phyloP scores from a whole-genome alignment of 2,113 vertebrate genomes.

The Azemiops feae region DNA sequence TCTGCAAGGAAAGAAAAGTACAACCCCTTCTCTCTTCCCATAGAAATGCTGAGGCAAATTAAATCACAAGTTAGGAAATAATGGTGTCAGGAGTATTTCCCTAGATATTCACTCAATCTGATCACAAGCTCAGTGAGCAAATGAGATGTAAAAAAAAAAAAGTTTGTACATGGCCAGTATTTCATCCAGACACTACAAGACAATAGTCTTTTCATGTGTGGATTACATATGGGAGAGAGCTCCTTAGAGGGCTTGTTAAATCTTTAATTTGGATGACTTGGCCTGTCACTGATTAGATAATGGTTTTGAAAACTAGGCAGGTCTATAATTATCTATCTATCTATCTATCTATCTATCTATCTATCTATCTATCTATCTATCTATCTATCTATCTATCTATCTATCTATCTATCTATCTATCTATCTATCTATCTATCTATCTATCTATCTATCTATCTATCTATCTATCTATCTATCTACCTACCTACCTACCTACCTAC shows the following conservation, averaged over 20 bases:
- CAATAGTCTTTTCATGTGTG: constrained; percentile 1
- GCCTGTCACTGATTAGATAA: constrained; percentile 67
- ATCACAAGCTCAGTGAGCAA: constrained; percentile 15
- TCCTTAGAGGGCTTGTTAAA: constrained; percentile 65
- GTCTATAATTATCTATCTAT: constrained; percentile 58
- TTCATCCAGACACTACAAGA: constrained; percentile 40
- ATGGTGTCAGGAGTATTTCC: constrained; percentile 43
- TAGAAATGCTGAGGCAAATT: constrained; percentile 5
- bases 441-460: no score
- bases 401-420: no score
- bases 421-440: no score
- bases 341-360: no score
- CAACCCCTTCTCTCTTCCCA: not conserved
- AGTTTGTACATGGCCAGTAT: constrained; percentile 36
- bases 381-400: no score
- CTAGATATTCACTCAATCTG: constrained; percentile 4
- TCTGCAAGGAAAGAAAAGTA: not conserved
- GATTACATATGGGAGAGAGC: constrained; percentile 39
- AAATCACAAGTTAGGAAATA: constrained; percentile 34
- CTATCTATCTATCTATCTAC: no score
- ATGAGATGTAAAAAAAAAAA: not conserved
- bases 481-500: no score
- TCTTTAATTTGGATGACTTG: constrained; percentile 66
- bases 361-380: no score
- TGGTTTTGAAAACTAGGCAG: constrained; percentile 67